Evolutionary conservation across 2,113 vertebrate species (phyloP).

Genomic region (Sitta europaea): DNA sequence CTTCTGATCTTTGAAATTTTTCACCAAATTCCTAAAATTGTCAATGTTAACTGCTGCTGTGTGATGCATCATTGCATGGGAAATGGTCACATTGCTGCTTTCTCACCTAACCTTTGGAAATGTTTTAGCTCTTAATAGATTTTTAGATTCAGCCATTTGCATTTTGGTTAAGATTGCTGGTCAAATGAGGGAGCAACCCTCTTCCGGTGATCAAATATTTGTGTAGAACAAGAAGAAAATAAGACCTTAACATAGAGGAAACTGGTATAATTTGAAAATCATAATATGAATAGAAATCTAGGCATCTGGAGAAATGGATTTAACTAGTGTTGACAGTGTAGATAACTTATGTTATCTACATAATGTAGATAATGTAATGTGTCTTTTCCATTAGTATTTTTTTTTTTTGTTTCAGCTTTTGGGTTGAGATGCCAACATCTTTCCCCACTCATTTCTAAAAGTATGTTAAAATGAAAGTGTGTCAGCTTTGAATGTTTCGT

Average conservation of each 20-base stretch:
- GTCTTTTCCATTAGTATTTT: background rate
- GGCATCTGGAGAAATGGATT: background rate
- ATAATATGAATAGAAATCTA: background rate
- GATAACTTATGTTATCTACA: no score
- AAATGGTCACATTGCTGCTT: accelerated
- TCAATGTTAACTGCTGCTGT: background rate
- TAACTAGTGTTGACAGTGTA: background rate
- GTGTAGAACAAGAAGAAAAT: background rate
- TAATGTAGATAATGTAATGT: no score
- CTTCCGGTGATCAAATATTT: background rate
- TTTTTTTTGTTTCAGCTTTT: background rate
- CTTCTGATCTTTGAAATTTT: background rate
- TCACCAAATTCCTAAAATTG: background rate
- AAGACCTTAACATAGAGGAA: background rate
- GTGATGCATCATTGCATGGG: accelerated
- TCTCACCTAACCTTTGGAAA: background rate
- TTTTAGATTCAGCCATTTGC: background rate
- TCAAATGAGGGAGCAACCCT: background rate
- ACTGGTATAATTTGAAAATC: background rate
- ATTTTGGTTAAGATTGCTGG: background rate
- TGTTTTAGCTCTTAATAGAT: background rate
- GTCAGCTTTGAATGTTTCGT: background rate
- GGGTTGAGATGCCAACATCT: background rate
- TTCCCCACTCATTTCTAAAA: background rate
- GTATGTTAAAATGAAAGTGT: background rate